These are phyloP conservation scores for Musca domestica DNA, from an alignment of 1,140 invertebrate genomes.

Conservation along the genomic window DNA sequence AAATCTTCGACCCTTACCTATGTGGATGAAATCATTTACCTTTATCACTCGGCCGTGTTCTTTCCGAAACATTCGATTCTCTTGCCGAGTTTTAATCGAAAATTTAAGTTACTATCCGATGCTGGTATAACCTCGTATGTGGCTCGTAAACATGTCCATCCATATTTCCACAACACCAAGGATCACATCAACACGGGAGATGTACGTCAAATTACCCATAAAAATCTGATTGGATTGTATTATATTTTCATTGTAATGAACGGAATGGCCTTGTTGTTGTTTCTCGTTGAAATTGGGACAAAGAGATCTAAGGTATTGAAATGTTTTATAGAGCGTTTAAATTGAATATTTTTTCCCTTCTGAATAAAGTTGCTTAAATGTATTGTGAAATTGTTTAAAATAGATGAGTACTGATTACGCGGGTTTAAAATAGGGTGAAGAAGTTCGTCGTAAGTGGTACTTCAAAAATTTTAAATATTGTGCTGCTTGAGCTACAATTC, in stretches of 20 bases:
- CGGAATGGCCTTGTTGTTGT: background rate
- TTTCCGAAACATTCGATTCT: conserved; percentile 24
- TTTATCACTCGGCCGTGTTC: conserved; percentile 18
- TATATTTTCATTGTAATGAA: background rate
- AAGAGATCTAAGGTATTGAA: background rate
- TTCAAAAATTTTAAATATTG: no score
- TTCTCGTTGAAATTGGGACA: background rate
- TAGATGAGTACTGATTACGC: no score
- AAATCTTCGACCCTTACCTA: conserved; percentile 13
- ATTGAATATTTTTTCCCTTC: no score
- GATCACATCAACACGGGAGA: background rate
- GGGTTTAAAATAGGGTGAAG: no score
- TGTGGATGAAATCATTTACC: conserved; percentile 19
- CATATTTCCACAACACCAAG: conserved; percentile 12
- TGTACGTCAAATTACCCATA: conserved; percentile 4
- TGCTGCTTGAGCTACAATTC: no score
- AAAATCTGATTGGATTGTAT: conserved; percentile 21
- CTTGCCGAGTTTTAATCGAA: conserved; percentile 2
- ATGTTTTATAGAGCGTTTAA: no score
- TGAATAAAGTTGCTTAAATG: no score
- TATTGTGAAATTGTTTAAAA: no score
- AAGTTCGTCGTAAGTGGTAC: no score
- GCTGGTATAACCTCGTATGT: conserved; percentile 24
- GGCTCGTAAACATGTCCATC: background rate
- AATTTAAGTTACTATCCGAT: background rate